Conservation (phyloP, 2,888 invertebrate species). For the Trissoscelio sp. region DNA sequence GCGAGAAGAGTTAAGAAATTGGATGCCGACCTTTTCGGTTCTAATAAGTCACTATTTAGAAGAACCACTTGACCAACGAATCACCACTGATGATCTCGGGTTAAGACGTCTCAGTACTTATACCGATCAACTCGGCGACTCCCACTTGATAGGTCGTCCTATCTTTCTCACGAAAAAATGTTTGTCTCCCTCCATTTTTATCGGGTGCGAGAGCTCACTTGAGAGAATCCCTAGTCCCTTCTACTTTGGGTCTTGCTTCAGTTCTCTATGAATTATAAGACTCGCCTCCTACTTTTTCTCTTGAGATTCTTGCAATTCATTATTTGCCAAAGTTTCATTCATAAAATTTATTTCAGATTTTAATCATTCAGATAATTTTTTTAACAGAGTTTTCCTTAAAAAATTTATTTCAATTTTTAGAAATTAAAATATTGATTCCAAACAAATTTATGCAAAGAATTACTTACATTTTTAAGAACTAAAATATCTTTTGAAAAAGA, state of each 20-base stretch:
- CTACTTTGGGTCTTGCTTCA: constrained; percentile 29
- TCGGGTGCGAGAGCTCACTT: constrained; percentile 33
- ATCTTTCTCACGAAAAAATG: constrained; percentile 65
- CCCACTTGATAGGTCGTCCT: constrained; percentile 67
- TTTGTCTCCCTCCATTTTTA: constrained; percentile 59
- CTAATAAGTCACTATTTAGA: constrained; percentile 46
- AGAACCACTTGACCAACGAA: constrained; percentile 66
- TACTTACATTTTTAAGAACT: too few relatives aligned
- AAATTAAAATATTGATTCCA: too few relatives aligned
- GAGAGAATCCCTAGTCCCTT: constrained; percentile 59
- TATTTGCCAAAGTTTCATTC: too few relatives aligned
- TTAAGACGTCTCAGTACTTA: constrained; percentile 67
- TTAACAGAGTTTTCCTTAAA: too few relatives aligned
- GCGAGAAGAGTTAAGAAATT: neutral
- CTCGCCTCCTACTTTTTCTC: constrained; percentile 17
- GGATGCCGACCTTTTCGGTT: constrained; percentile 56
- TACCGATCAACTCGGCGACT: constrained; percentile 65
- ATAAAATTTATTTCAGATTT: too few relatives aligned
- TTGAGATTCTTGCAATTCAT: too few relatives aligned
- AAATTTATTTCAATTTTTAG: too few relatives aligned
- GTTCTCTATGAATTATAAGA: constrained; percentile 42
- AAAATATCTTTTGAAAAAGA: too few relatives aligned
- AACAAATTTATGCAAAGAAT: too few relatives aligned
- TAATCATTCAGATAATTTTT: too few relatives aligned
- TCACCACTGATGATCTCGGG: constrained; percentile 67